Evolutionary conservation across 2,797 vertebrate genomes (phyloP), one percentile per base, ranked within the genome.

Genomic region (Periparus ater): DNA sequence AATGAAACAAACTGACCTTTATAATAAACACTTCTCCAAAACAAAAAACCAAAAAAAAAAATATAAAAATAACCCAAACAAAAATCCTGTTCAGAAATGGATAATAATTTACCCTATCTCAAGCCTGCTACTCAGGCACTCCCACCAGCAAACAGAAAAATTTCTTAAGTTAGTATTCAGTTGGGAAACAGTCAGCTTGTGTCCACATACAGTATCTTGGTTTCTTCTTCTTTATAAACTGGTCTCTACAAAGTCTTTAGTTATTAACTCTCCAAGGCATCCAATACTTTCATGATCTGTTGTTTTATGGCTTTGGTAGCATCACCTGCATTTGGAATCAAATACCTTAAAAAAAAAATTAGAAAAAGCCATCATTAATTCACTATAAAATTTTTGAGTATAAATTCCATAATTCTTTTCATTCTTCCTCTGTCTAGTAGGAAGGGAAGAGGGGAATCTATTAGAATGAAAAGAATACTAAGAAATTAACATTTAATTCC

Each of bases 231-330:
- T 95, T 96, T 93, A 95, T 68, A 95, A 97, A 96, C 44, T 16
- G 48, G 55, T 88, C 71, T 89, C 71, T 89, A 96, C 76, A 91
- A 94, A 94, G 94, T 97, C 89, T 93, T 94, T 88, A 88, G 94
- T 97, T 98, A 99, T 87, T 99, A 99, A 97, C 98, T 99, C 97
- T 99, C 99, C 98, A 99, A 98, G 71, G 99, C 99, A 88, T 99
- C 99, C 44, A 99, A 98, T 90, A 99, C 99, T 97, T 99, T 99
- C 99, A 99, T 99, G 97, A 99, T 99, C 98, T 99, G 99, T 98
- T 99, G 99, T 98, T 99, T 99, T 97, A 99, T 99, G 98, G 98
- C 99, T 98, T 99, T 99, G 92, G 99, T 99, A 96, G 99, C 99
- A 50, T 99, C 99, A n/a, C 99, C 99, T 42, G 99, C 99, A 60